phyloP scores from a whole-genome alignment of 2,113 vertebrate species.

The Romanogobio albipinnatus region DNA sequence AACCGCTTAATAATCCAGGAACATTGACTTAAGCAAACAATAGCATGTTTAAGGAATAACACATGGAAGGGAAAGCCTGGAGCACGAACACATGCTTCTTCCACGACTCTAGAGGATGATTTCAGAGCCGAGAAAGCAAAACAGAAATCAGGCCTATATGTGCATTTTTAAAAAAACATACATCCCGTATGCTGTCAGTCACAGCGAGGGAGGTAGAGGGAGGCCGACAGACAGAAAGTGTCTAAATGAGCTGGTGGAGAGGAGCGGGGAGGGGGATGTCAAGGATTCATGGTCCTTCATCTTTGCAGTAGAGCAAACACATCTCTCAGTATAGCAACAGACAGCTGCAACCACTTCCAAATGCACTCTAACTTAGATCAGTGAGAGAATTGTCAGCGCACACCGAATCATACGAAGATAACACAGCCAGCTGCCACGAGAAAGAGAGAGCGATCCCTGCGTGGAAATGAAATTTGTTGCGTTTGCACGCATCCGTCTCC shows the following conservation, averaged over 20 bases:
- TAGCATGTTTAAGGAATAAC: background rate
- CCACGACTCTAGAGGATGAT: slow-evolving; percentile 37
- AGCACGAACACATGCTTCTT: background rate
- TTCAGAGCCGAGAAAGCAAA: background rate
- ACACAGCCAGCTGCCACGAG: slow-evolving; percentile 96
- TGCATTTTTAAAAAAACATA: slow-evolving; percentile 73
- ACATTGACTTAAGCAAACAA: background rate
- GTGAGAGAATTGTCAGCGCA: slow-evolving; percentile 95
- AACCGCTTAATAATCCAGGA: background rate
- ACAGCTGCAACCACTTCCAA: slow-evolving; percentile 99
- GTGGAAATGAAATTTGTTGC: slow-evolving; percentile 64
- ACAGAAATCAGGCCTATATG: slow-evolving; percentile 55
- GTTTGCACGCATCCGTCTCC: slow-evolving; percentile 88
- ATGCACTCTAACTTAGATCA: slow-evolving; percentile 99
- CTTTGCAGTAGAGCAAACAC: slow-evolving; percentile 98
- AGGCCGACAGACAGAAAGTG: slow-evolving; percentile 89
- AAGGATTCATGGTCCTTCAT: slow-evolving; percentile 99
- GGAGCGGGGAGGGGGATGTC: slow-evolving; percentile 87
- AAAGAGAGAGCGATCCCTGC: slow-evolving; percentile 54
- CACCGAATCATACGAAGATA: slow-evolving; percentile 97
- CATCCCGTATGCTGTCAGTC: slow-evolving; percentile 97
- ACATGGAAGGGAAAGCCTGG: background rate
- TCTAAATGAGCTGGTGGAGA: slow-evolving; percentile 93
- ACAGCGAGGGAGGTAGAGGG: slow-evolving; percentile 75
- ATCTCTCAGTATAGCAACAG: slow-evolving; percentile 98